Evolutionary conservation across 2,888 invertebrate species (phyloP).

Genomic region (Trichopoda pennipes): DNA sequence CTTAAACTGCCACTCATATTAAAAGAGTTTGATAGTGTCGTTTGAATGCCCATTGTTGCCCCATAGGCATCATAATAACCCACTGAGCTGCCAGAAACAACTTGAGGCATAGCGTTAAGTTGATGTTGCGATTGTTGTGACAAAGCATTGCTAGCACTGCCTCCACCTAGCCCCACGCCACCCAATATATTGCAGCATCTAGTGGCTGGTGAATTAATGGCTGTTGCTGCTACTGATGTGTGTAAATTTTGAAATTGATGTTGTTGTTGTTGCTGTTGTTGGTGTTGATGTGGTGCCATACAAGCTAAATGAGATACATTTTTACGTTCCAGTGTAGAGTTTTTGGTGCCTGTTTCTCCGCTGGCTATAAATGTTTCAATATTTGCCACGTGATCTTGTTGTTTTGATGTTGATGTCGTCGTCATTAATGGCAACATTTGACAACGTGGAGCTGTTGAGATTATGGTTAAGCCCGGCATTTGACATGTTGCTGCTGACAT

Average conservation of each 20-base stretch:
- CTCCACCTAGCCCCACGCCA: conserved; percentile 62
- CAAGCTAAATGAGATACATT: conserved; percentile 60
- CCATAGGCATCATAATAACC: conserved; percentile 76
- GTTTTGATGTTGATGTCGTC: conserved; percentile 42
- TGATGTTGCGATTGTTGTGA: conserved; percentile 63
- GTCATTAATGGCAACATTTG: conserved; percentile 72
- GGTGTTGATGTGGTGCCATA: conserved; percentile 62
- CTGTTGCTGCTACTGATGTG: conserved; percentile 54
- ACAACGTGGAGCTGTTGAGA: conserved; percentile 79
- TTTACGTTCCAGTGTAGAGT: conserved; percentile 65
- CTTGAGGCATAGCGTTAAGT: conserved; percentile 56
- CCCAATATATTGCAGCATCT: conserved; percentile 78
- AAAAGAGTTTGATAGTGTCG: conserved; percentile 55
- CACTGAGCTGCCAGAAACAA: conserved; percentile 70
- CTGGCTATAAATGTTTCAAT: conserved; percentile 76
- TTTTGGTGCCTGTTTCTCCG: conserved; percentile 53
- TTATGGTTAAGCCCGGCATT: conserved; percentile 78
- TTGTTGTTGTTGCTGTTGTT: conserved; percentile 25
- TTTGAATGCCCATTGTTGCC: conserved; percentile 21
- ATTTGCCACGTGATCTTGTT: conserved; percentile 65
- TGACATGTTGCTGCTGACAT: conserved; percentile 70
- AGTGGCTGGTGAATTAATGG: conserved; percentile 74
- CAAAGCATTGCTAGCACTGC: conserved; percentile 34
- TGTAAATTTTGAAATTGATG: conserved; percentile 47
- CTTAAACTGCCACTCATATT: conserved; percentile 75